phyloP scores from a whole-genome alignment of 1,140 invertebrate genomes.

The Drosophila ficusphila region DNA sequence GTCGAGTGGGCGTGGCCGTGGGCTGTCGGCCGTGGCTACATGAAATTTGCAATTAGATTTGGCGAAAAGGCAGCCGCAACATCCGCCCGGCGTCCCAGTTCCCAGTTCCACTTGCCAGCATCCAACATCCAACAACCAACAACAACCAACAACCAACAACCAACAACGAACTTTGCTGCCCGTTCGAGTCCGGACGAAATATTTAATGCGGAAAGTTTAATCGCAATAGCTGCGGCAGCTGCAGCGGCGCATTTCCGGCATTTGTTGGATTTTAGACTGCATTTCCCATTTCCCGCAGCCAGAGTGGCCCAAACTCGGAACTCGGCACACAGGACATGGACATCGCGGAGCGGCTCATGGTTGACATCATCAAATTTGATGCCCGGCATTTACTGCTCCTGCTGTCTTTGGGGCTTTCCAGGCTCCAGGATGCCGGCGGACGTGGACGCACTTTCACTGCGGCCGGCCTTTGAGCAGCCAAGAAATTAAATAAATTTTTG shows the following conservation, averaged over 20 bases:
- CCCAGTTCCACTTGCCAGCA: conserved; percentile 13
- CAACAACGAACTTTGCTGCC: conserved; percentile 13
- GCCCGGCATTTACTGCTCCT: conserved; percentile 37
- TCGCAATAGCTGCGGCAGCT: conserved; percentile 50
- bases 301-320: no score
- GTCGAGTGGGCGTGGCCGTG: conserved; percentile 49
- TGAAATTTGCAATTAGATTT: conserved; percentile 82
- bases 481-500: conserved; percentile 78
- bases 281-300: conserved; percentile 71
- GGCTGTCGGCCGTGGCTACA: conserved; percentile 47
- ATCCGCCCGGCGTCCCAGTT: conserved; percentile 42
- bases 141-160: neutral
- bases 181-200: conserved; percentile 35
- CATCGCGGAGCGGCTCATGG: conserved; percentile 36
- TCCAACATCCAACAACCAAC: no score
- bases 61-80: conserved; percentile 67
- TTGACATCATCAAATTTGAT: conserved; percentile 71
- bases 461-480: conserved; percentile 45
- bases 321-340: conserved; percentile 30
- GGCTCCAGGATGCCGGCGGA: conserved; percentile 6
- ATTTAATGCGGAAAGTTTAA: conserved; percentile 79
- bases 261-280: conserved; percentile 75
- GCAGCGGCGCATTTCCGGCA: conserved; percentile 66
- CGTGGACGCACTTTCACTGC: conserved; percentile 59
- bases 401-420: conserved; percentile 33